Evolutionary conservation across 2,113 vertebrate species (phyloP).

Genomic region (Albula glossodonta): DNA sequence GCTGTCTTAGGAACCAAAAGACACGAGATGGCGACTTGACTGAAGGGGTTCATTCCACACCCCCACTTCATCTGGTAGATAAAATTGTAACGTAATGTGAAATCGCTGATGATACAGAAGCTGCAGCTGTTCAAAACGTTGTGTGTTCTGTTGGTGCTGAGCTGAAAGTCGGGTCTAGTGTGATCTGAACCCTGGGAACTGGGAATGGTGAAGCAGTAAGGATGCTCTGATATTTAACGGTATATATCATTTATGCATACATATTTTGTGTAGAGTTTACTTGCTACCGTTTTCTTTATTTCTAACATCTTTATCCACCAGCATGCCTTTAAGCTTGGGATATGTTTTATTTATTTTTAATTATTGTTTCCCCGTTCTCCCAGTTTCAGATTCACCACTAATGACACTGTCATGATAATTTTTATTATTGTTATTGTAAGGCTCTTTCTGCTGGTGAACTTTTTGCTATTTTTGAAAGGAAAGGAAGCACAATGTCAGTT

Average conservation of each 20-base stretch:
- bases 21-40: too few relatives aligned
- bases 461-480: background rate
- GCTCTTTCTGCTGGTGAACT: background rate
- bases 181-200: background rate
- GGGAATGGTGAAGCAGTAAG: background rate
- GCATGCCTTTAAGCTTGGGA: background rate
- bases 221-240: background rate
- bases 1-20: too few relatives aligned
- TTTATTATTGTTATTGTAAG: background rate
- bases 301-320: too few relatives aligned
- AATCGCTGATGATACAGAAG: background rate
- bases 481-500: slow-evolving; percentile 14
- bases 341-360: background rate
- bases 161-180: too few relatives aligned
- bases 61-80: too few relatives aligned
- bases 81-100: too few relatives aligned
- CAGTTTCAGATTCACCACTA: background rate
- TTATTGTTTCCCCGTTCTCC: background rate
- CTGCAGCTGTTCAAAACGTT: background rate
- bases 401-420: background rate
- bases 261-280: background rate
- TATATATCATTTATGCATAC: background rate
- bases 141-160: background rate
- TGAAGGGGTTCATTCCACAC: background rate
- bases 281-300: background rate